Percentiles rank a stretch among this genome's conserved stretches.
Evolutionary conservation across 2,888 invertebrate genomes (phyloP).

Genomic region (Odontocolon sp.): DNA sequence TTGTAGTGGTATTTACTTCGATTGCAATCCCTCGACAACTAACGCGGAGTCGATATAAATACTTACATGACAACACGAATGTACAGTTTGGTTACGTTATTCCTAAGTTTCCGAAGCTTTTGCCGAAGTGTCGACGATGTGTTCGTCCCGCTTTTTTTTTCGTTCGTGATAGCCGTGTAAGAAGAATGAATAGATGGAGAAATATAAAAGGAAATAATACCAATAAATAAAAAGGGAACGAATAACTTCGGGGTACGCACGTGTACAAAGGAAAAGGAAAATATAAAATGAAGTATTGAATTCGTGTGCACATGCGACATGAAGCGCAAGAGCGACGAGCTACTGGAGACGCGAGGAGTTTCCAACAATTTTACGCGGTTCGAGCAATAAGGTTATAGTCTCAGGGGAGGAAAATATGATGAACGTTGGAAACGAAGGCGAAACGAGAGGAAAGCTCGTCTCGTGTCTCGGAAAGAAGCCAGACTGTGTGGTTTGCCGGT

Average conservation of each 20-base stretch:
- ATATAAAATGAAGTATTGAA: slow-evolving; percentile 14
- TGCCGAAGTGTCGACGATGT: no score
- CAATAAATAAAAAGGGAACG: neutral
- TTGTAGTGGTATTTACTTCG: no score
- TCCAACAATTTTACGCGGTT: slow-evolving; percentile 30
- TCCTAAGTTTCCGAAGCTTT: no score
- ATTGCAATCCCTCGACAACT: no score
- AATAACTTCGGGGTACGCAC: neutral
- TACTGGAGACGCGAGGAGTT: neutral
- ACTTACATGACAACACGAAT: no score
- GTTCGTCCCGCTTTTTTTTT: no score
- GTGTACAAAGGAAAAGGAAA: neutral
- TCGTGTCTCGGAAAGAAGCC: slow-evolving; percentile 35
- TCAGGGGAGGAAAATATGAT: slow-evolving; percentile 37
- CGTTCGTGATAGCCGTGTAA: no score
- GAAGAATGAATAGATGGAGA: no score
- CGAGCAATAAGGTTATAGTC: slow-evolving; percentile 30
- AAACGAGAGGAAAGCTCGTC: slow-evolving; percentile 12
- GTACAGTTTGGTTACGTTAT: no score
- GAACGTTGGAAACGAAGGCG: slow-evolving; percentile 19
- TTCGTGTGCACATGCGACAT: neutral
- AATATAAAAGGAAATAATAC: neutral
- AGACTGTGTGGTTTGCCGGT: slow-evolving; percentile 5
- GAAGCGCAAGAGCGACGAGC: neutral
- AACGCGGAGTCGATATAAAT: no score